A percentile compares a stretch with the other conserved stretches of the same genome.
Evolutionary conservation across 2,888 invertebrate species (phyloP).

Genomic region (Polydesmus complanatus): DNA sequence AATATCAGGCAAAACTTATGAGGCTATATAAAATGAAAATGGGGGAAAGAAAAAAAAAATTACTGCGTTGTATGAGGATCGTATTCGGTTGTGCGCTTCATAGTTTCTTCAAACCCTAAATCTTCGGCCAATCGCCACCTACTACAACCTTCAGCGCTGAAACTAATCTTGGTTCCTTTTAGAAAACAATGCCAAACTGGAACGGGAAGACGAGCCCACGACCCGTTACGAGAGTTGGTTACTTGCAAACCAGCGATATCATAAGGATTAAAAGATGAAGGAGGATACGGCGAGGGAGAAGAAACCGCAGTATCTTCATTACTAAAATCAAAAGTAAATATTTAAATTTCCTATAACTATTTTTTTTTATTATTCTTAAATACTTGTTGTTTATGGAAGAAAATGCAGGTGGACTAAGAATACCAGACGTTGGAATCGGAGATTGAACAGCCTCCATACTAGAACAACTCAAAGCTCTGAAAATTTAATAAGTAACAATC

Average conservation of each 20-base stretch:
- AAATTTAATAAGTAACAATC: neutral
- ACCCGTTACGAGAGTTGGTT: neutral
- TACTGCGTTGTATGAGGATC: neutral
- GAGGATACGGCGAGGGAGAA: neutral
- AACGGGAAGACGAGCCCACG: slow-evolving; percentile 26
- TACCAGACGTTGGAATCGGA: slow-evolving; percentile 24
- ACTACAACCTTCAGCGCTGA: slow-evolving; percentile 17
- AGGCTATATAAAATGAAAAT: neutral
- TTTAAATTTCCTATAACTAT: too few species aligned
- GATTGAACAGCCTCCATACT: slow-evolving; percentile 11
- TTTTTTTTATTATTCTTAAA: neutral
- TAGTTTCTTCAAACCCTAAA: slow-evolving; percentile 14
- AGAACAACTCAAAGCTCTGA: slow-evolving; percentile 15
- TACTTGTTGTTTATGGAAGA: neutral
- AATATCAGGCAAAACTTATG: too few species aligned
- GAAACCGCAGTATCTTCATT: slow-evolving; percentile 6
- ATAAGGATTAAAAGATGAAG: neutral
- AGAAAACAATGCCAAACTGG: slow-evolving; percentile 35
- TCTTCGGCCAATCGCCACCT: slow-evolving; percentile 22
- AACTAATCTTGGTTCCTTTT: slow-evolving; percentile 18
- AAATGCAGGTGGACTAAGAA: slow-evolving; percentile 25
- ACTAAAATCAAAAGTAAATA: too few species aligned
- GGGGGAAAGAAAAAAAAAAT: neutral
- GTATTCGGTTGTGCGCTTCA: slow-evolving; percentile 4
- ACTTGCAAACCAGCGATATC: neutral